These are phyloP conservation scores for Tolypeutes matacus DNA, from an alignment of 2,797 vertebrate genomes.

Conservation along the genomic window DNA sequence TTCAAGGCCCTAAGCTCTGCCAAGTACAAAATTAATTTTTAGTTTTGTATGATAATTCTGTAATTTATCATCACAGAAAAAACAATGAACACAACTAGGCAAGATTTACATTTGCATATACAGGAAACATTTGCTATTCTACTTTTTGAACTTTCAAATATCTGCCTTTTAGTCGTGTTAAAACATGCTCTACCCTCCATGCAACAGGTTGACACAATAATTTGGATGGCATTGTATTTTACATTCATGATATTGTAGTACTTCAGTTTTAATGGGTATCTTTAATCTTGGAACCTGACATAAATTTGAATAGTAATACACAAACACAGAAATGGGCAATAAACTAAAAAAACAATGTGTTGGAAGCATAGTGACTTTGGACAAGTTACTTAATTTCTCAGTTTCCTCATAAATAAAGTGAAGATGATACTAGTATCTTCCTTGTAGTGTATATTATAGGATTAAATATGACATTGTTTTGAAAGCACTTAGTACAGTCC, in stretches of 20 bases:
- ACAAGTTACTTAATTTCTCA: neutral
- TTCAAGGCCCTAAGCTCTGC: constrained; percentile 48
- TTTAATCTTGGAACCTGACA: neutral
- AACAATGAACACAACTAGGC: constrained; percentile 8
- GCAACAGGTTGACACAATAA: neutral
- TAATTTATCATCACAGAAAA: constrained; percentile 16
- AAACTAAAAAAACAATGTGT: neutral
- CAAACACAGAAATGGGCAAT: neutral
- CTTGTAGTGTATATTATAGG: neutral
- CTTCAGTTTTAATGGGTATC: neutral
- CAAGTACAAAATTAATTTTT: constrained; percentile 13
- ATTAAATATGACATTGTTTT: constrained; percentile 14
- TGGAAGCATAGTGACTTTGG: neutral
- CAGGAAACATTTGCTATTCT: neutral
- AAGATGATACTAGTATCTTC: neutral
- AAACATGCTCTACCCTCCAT: constrained; percentile 3
- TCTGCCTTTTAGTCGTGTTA: constrained; percentile 38
- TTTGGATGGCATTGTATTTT: constrained; percentile 19
- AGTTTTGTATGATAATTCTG: constrained; percentile 54
- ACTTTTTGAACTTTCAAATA: constrained; percentile 41
- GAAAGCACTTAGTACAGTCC: neutral
- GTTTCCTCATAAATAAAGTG: constrained; percentile 55
- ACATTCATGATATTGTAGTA: constrained; percentile 25
- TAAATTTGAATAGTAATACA: neutral
- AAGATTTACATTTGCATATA: neutral